Evolutionary conservation across 2,888 invertebrate species (phyloP).

Genomic region (Liodrosophila aerea): DNA sequence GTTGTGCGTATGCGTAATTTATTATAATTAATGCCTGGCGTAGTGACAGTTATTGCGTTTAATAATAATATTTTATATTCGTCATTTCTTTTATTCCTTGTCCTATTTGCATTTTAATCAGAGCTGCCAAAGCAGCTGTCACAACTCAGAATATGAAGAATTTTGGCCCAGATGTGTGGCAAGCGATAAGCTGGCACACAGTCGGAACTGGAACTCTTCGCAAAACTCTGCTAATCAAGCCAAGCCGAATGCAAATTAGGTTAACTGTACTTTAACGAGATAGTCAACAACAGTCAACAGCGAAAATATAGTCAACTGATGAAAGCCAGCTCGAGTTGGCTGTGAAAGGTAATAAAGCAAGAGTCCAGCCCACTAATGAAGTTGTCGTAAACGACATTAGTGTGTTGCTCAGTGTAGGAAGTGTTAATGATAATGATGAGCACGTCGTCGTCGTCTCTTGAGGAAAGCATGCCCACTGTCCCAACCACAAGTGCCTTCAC

Average conservation of each 20-base stretch:
- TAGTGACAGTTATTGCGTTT: conserved; percentile 67
- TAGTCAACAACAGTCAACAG: conserved; percentile 29
- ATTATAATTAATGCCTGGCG: conserved; percentile 67
- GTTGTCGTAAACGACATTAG: conserved; percentile 32
- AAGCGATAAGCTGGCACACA: conserved; percentile 21
- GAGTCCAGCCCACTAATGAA: conserved; percentile 36
- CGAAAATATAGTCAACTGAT: conserved; percentile 14
- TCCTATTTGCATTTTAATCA: conserved; percentile 63
- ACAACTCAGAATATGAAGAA: conserved; percentile 23
- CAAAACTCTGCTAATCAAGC: conserved; percentile 22
- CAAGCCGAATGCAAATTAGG: conserved; percentile 66
- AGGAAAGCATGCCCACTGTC: conserved; percentile 4
- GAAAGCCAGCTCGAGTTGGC: conserved; percentile 36
- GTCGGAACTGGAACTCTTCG: conserved; percentile 14
- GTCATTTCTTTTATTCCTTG: conserved; percentile 4
- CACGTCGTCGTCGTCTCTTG: conserved; percentile 21
- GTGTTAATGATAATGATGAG: conserved; percentile 46
- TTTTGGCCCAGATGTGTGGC: conserved; percentile 38
- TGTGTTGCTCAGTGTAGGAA: conserved; percentile 28
- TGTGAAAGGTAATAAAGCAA: conserved; percentile 49
- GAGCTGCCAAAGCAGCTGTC: conserved; percentile 43
- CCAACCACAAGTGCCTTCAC: conserved; percentile 6
- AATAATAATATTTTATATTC: conserved; percentile 49
- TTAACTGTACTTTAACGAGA: conserved; percentile 69
- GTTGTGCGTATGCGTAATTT: conserved; percentile 57